Conservation (phyloP, 2,113 vertebrate genomes). For the Seriola quinqueradiata region DNA sequence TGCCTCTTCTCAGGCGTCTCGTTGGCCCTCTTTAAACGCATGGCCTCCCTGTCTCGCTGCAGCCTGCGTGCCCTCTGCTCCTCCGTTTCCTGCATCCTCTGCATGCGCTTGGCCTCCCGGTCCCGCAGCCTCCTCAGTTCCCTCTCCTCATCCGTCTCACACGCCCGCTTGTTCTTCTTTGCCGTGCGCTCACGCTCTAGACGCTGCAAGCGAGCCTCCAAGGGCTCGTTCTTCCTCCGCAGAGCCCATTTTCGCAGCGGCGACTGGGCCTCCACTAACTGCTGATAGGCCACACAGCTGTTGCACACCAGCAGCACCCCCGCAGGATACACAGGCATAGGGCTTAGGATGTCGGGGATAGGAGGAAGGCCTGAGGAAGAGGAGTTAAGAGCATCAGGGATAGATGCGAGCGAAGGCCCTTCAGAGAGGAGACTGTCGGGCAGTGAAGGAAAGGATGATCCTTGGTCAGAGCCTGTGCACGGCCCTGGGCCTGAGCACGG, state of each 20-base stretch:
- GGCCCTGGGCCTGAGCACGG: slow-evolving; percentile 38
- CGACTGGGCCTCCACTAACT: slow-evolving; percentile 90
- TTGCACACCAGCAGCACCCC: slow-evolving; percentile 96
- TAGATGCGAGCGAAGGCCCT: slow-evolving; percentile 78
- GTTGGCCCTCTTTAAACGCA: slow-evolving; percentile 94
- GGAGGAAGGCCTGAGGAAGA: slow-evolving; percentile 79
- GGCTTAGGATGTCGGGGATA: slow-evolving; percentile 85
- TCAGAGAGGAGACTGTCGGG: slow-evolving; percentile 76
- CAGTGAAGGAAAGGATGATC: slow-evolving; percentile 71
- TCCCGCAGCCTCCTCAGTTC: slow-evolving; percentile 93
- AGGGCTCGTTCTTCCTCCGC: slow-evolving; percentile 93
- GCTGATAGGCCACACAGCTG: slow-evolving; percentile 93
- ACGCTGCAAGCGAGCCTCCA: slow-evolving; percentile 90
- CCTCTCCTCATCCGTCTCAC: slow-evolving; percentile 92
- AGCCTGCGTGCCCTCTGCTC: slow-evolving; percentile 94
- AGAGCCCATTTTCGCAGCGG: slow-evolving; percentile 92
- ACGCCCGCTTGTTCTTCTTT: slow-evolving; percentile 95
- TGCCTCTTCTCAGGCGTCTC: slow-evolving; percentile 97
- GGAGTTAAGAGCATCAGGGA: slow-evolving; percentile 79
- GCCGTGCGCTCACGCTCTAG: slow-evolving; percentile 95
- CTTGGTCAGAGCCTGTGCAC: slow-evolving; percentile 68
- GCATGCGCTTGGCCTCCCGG: slow-evolving; percentile 95
- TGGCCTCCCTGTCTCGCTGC: slow-evolving; percentile 95
- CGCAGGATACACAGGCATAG: slow-evolving; percentile 90
- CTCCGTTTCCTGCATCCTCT: slow-evolving; percentile 95